These are phyloP conservation scores for Pemphredon lugubris DNA, from an alignment of 2,888 invertebrate species.

Conservation along the genomic window DNA sequence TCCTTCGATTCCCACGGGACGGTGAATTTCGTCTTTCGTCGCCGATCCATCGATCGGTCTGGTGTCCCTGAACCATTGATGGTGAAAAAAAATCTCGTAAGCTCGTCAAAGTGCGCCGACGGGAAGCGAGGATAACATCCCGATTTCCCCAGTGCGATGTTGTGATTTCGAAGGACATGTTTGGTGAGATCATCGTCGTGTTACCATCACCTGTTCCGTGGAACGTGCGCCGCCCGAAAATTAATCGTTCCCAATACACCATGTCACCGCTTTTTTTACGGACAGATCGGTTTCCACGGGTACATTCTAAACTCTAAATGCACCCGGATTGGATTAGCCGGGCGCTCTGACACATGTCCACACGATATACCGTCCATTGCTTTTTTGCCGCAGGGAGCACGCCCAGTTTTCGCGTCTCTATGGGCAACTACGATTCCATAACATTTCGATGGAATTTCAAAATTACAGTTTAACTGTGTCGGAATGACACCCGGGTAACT, in stretches of 20 bases:
- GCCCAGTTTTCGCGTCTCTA: slow-evolving; percentile 70
- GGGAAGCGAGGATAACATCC: slow-evolving; percentile 2
- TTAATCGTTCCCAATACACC: not conserved
- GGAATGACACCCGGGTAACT: not conserved
- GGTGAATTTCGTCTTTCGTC: slow-evolving; percentile 22
- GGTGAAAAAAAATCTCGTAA: not conserved
- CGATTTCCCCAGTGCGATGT: slow-evolving; percentile 51
- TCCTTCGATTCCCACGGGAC: slow-evolving; percentile 26
- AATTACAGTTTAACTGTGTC: slow-evolving; percentile 18
- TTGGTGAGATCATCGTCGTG: slow-evolving; percentile 72
- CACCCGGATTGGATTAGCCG: slow-evolving; percentile 24
- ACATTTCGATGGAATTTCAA: slow-evolving; percentile 45
- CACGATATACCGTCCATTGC: slow-evolving; percentile 18
- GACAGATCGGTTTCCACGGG: no score
- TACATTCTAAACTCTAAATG: slow-evolving; percentile 2
- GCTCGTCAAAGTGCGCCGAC: not conserved
- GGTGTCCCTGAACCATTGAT: not conserved
- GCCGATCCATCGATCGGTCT: slow-evolving; percentile 19
- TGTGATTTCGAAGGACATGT: slow-evolving; percentile 69
- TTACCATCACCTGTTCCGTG: slow-evolving; percentile 59
- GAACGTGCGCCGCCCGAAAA: slow-evolving; percentile 45
- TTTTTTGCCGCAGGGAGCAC: slow-evolving; percentile 51
- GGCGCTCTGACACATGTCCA: slow-evolving; percentile 40
- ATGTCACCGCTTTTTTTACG: not conserved
- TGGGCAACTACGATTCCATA: slow-evolving; percentile 63